Evolutionary conservation across 1,140 invertebrate genomes (phyloP).

Genomic region (Dufourea novaeangliae): DNA sequence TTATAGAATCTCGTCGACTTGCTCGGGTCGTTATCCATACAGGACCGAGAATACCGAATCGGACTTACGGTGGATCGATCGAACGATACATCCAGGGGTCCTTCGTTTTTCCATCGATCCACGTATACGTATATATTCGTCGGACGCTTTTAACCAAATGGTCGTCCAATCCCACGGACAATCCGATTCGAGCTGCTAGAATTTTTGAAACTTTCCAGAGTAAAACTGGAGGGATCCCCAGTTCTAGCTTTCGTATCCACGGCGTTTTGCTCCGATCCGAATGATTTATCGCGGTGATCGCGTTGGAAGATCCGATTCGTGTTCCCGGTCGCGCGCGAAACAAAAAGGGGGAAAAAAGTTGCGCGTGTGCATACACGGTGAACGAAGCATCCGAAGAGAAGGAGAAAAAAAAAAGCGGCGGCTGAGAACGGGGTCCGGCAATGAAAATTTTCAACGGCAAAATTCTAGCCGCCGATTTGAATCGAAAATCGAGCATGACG

Average conservation of each 20-base stretch:
- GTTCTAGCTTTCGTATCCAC: conserved; percentile 18
- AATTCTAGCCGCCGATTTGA: conserved; percentile 47
- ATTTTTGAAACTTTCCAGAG: conserved; percentile 39
- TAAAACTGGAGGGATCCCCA: conserved; percentile 27
- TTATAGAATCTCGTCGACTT: background rate
- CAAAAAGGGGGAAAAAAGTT: background rate
- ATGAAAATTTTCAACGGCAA: conserved; percentile 56
- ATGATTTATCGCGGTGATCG: conserved; percentile 52
- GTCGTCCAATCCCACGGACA: background rate
- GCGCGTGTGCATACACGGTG: too few relatives aligned
- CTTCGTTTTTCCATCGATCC: too few relatives aligned
- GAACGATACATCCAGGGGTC: too few relatives aligned
- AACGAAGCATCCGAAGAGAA: too few relatives aligned
- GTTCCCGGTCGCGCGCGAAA: background rate
- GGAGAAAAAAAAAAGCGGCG: too few relatives aligned
- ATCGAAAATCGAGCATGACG: conserved; percentile 54
- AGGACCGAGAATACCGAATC: too few relatives aligned
- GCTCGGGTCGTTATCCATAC: too few relatives aligned
- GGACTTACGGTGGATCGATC: too few relatives aligned
- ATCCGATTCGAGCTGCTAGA: background rate
- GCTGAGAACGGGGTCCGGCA: too few relatives aligned
- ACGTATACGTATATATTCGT: conserved; percentile 5
- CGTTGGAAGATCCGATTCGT: conserved; percentile 37
- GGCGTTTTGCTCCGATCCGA: conserved; percentile 31
- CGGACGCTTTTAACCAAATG: conserved; percentile 1